Conservation (phyloP, 2,888 invertebrate species). For the Trichogramma evanescens region DNA sequence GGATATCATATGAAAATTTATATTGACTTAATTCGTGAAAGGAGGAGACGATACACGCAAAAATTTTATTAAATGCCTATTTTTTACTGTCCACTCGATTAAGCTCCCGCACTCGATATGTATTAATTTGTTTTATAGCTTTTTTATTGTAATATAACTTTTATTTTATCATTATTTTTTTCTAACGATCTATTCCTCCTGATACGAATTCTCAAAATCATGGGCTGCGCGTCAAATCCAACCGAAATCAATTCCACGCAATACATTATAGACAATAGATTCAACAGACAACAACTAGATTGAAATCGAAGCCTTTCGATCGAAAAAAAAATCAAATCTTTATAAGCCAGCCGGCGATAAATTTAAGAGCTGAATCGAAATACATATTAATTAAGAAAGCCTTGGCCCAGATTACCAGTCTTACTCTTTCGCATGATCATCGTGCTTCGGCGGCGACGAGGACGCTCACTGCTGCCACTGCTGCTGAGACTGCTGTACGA, state of each 20-base stretch:
- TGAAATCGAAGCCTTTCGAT: neutral
- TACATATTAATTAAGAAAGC: neutral
- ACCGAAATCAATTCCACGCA: no score
- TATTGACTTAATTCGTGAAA: slow-evolving; percentile 5
- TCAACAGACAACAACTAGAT: neutral
- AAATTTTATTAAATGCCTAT: slow-evolving; percentile 1
- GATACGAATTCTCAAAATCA: no score
- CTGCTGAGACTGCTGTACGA: slow-evolving; percentile 51
- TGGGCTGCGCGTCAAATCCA: no score
- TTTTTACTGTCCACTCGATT: neutral
- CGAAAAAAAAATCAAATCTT: neutral
- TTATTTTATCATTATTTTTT: no score
- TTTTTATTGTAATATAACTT: no score
- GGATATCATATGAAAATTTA: neutral
- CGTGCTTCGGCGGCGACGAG: neutral
- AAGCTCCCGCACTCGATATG: slow-evolving; percentile 13
- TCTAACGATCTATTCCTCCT: no score
- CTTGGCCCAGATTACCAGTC: slow-evolving; percentile 14
- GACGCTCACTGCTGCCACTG: slow-evolving; percentile 12
- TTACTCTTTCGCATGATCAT: neutral
- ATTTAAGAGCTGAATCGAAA: neutral
- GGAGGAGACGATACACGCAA: neutral
- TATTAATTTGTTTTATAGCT: neutral
- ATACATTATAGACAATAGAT: no score
- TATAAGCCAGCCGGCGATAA: no score